Evolutionary conservation across 2,113 vertebrate genomes (phyloP), one percentile per base, ranked within the genome.

Genomic region (Taxidea taxus): DNA sequence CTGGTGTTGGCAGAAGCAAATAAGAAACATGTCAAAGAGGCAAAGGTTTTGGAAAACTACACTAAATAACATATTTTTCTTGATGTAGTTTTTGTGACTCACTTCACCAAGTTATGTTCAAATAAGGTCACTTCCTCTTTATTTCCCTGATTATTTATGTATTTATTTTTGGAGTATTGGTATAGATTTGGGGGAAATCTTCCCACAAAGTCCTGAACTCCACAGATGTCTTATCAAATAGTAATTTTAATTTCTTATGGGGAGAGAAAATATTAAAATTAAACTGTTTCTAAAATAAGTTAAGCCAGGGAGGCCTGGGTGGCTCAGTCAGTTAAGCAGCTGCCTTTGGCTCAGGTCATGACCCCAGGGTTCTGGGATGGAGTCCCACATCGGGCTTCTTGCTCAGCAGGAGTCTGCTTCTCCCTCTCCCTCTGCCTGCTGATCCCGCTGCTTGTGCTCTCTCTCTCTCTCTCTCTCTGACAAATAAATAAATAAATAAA

Each of bases 181-280:
- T 31, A 82, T 23, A 47, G 25, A 86, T 34, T 86, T 66, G 13
- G 49, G 42, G 56, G n/a, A 47, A 80, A 90, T 62, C 87, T 51
- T 90, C 74, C 42, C 18, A 47, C 31, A 29, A 90, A 31, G 18
- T 2, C 14, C 29, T 29, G 16, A 84, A 64, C 14, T 4, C 34
- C 18, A 1, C n/a, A 74, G 39, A 87, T 86, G 18, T 6, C 60
- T 54, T 80, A 64, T 23, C 49, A 94, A 87, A 74, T 31, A 92
- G 60, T 54, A 34, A 83, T 66, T 94, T 90, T 75, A 66, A 72
- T 92, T 74, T 89, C 31, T 64, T 68, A 14, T 49, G 58, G 42
- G 25, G 44, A 78, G 29, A 90, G 66, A 94, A 92, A 86, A 78
- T 89, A n/a, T 27, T 86, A 92, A 92, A 92, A 86, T 82, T 70